Percentiles rank a stretch among this genome's conserved stretches.
These are phyloP conservation scores for Heteromormyrus szaboi DNA, from an alignment of 2,797 vertebrate species.

Conservation along the genomic window DNA sequence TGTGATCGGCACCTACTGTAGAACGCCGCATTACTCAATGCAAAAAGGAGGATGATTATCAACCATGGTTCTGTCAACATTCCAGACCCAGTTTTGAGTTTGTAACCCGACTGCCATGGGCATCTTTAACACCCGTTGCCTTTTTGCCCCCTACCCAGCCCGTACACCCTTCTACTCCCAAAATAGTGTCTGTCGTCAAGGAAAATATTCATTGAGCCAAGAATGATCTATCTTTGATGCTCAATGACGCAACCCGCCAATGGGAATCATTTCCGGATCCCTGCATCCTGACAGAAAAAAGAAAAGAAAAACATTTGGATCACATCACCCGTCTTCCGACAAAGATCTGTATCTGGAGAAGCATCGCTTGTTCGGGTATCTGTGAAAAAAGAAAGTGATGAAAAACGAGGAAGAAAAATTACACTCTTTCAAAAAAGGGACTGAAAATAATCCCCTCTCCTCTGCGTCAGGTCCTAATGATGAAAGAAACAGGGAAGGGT, in stretches of 20 bases:
- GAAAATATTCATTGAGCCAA: slow-evolving; percentile 10
- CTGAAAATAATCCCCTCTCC: neutral
- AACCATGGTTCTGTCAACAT: neutral
- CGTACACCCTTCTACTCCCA: neutral
- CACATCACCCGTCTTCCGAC: neutral
- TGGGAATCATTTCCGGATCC: neutral
- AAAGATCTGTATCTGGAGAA: neutral
- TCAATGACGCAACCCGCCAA: neutral
- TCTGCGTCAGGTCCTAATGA: neutral
- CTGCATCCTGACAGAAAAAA: neutral
- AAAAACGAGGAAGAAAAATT: neutral
- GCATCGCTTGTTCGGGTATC: neutral
- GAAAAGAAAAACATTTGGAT: neutral
- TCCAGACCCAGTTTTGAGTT: neutral
- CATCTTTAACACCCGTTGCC: neutral
- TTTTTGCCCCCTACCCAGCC: neutral
- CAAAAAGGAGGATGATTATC: neutral
- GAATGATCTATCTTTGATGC: slow-evolving; percentile 3
- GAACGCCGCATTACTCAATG: neutral
- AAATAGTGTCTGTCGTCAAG: slow-evolving; percentile 15
- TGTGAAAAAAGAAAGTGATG: neutral
- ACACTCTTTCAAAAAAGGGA: neutral
- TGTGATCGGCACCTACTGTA: neutral
- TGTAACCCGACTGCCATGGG: neutral
- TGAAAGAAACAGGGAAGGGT: neutral